Base-by-base conservation (phyloP, 2,113 vertebrate genomes). In the Coptodon bakossiorum region DNA sequence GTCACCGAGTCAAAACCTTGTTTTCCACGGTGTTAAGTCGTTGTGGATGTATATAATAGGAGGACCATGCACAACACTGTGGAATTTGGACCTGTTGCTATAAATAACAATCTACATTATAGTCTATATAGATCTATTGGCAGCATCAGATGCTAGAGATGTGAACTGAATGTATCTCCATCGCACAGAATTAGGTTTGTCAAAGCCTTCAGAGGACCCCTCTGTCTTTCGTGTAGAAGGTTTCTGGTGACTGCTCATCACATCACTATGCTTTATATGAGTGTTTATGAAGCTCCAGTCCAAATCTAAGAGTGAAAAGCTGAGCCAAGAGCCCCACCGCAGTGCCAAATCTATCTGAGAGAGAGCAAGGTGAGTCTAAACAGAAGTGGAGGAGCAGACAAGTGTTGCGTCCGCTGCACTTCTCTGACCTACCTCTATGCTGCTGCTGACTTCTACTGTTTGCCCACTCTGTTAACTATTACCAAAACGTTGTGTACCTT, bases 381-480 rank as follows among this genome's bases (percentile, higher is more conserved):
- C 53, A 43, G 52, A 40, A 38, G 34, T 71, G 56, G 19, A 48
- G 36, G 68, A 22, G 22, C 27, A 22, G 11, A 7, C 56, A 31
- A 85, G 45, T 63, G 34, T 63, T 61, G 82, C 82, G 63, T 92
- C 89, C 86, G 80, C 88, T 93, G 92, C 90, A 91, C 90, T 94
- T 94, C 94, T 94, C 91, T 95, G 95, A 96, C 94, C 95, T 92
- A 90, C 94, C 96, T 96, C 94, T 88, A 91, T 91, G 86, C 94
- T 56, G 87, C 95, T 56, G 80, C 95, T 92, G 89, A 94, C 94
- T 94, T 93, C 87, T 89, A 94, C 92, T 97, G 94, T 97, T 96
- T 96, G 94, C 94, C 93, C 94, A 95, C 94, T 95, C 95, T 92
- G 96, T 97, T 97, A 97, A 97, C 95, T 95, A 97, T 97, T 97